Evolutionary conservation across 2,888 invertebrate species (phyloP), one percentile per base, ranked within the genome.

Genomic region (Pheosia gnoma): DNA sequence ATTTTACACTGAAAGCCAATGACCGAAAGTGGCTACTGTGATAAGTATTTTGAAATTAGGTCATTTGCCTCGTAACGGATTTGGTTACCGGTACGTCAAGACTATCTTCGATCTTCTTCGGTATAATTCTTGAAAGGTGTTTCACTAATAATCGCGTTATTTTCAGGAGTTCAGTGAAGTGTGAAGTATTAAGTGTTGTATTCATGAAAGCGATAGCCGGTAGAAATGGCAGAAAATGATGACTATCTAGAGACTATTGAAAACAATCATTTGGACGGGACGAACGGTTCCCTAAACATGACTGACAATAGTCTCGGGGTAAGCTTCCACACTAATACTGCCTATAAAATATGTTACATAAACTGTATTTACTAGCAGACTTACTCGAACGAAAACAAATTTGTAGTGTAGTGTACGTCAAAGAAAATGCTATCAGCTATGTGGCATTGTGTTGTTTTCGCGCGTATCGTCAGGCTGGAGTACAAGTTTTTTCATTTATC

Each of bases 251-350:
- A 93, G 77, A 87, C 93, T 70, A 88, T 93, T 82, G 93, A 93
- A 78, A 92, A 90, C 85, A 92, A 93, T 89, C 93, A 93, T 70
- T 91, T 95, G 81, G 95, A 95, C 83, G 95, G 95, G 78, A 93
- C 95, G 67, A 95, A 95, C 91, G 95, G 95, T 77, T 94, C 93
- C 74, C 72, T 93, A 75, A 94, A 92, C 75, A 92, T 93, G 91
- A 91, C 91, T 75, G 94, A 94, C 83, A 91, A 84, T 79, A 93
- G 90, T 80, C 85, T 92, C 66, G 92, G 91, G 70, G 93, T 93
- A 77, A 91, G 93, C 87, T 61, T 61, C 62, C 39, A 66, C n/a
- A 60, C 3, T 60, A 59, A 38, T 11, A 8, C n/a, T 10, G 9
- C 36, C 10, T 10, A 37, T 53, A n/a, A 5, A 53, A 13, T 25